Conservation (phyloP, 2,113 vertebrate species). For the Madoqua kirkii region DNA sequence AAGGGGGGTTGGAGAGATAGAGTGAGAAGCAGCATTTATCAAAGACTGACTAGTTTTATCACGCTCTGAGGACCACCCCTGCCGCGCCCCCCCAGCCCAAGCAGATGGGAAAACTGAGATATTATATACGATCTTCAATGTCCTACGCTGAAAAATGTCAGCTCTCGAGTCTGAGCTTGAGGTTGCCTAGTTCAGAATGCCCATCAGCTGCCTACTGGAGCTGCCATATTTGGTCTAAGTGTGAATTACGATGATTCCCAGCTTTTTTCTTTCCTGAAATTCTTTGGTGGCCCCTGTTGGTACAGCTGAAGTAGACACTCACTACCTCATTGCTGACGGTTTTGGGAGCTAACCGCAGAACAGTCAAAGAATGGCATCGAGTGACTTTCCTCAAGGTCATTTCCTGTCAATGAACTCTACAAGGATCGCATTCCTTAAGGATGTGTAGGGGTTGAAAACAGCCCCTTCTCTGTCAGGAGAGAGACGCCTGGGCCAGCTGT, state of each 20-base stretch:
- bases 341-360: slow-evolving; percentile 49
- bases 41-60: background rate
- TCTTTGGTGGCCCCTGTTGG: slow-evolving; percentile 40
- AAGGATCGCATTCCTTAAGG: slow-evolving; percentile 29
- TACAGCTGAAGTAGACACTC: slow-evolving; percentile 14
- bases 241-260: background rate
- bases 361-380: slow-evolving; percentile 41
- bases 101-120: background rate
- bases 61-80: background rate
- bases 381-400: slow-evolving; percentile 37
- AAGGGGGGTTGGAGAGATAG: accelerated
- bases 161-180: too few relatives aligned
- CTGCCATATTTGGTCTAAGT: slow-evolving; percentile 45
- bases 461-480: background rate
- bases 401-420: slow-evolving; percentile 64
- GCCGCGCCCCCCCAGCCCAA: background rate
- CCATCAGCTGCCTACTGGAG: accelerated
- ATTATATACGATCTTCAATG: background rate
- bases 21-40: background rate
- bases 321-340: slow-evolving; percentile 12
- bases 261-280: background rate
- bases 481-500: background rate
- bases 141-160: background rate
- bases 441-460: background rate
- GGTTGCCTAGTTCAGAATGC: background rate